These are phyloP conservation scores for Drosophila prostipennis DNA, from an alignment of 2,888 invertebrate species.

Conservation along the genomic window DNA sequence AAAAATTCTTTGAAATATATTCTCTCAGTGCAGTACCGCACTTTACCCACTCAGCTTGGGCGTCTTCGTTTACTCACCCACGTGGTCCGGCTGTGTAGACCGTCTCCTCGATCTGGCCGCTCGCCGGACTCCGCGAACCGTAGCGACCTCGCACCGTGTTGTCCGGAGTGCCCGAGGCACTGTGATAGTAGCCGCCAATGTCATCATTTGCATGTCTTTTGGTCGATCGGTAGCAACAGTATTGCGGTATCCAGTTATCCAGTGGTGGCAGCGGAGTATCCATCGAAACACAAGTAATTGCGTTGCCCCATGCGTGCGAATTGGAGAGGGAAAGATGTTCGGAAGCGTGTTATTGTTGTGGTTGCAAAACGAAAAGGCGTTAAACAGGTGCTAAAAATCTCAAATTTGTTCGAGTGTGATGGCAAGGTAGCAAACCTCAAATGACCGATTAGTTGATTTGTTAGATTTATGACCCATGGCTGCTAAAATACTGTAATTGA, in stretches of 20 bases:
- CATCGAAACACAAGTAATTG: constrained; percentile 44
- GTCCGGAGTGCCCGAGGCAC: constrained; percentile 87
- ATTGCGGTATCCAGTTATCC: background rate
- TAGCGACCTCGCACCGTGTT: constrained; percentile 89
- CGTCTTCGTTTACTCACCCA: constrained; percentile 85
- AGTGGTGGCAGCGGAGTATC: background rate
- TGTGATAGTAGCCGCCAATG: constrained; percentile 89
- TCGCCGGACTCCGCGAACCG: constrained; percentile 90
- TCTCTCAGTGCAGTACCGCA: constrained; percentile 10
- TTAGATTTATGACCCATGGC: constrained; percentile 37
- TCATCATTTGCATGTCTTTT: constrained; percentile 86
- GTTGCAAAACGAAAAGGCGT: constrained; percentile 65
- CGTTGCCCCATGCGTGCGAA: constrained; percentile 42
- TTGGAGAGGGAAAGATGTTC: constrained; percentile 31
- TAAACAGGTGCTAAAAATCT: constrained; percentile 64
- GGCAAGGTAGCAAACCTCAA: constrained; percentile 19
- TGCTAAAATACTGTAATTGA: constrained; percentile 21
- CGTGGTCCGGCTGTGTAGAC: constrained; percentile 91
- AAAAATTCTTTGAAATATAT: background rate
- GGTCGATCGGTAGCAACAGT: constrained; percentile 10
- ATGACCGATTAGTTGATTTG: constrained; percentile 51
- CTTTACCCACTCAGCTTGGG: constrained; percentile 7
- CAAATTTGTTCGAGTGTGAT: constrained; percentile 22
- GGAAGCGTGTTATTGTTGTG: constrained; percentile 51
- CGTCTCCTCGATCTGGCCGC: constrained; percentile 88